Conservation (phyloP, 2,113 vertebrate species). For the Nanger granti region DNA sequence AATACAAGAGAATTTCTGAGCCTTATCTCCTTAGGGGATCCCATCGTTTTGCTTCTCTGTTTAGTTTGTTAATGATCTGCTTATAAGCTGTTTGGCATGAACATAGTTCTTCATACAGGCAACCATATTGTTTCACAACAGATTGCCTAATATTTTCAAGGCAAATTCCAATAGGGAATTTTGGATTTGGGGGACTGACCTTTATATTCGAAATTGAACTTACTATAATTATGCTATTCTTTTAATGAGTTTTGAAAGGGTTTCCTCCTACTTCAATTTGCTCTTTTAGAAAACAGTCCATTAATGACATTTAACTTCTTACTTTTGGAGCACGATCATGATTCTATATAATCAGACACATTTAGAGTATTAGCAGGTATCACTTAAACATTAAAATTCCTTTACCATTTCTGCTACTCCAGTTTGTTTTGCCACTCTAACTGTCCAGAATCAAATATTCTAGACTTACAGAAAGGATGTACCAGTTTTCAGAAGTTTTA, state of each 20-base stretch:
- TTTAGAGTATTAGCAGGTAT: background rate
- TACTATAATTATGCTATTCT: background rate
- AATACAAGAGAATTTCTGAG: slow-evolving; percentile 46
- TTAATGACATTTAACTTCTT: background rate
- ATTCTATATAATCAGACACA: background rate
- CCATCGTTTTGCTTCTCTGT: background rate
- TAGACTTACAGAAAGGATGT: background rate
- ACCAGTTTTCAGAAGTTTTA: background rate
- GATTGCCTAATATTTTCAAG: slow-evolving; percentile 40
- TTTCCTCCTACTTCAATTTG: background rate
- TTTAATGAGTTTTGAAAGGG: background rate
- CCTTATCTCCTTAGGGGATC: slow-evolving; percentile 40
- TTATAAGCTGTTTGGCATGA: slow-evolving; percentile 15
- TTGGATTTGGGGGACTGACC: slow-evolving; percentile 23
- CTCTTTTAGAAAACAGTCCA: background rate
- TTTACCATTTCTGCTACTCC: background rate
- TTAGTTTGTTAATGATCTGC: slow-evolving; percentile 2
- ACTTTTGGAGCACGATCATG: background rate
- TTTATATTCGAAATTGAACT: slow-evolving; percentile 25
- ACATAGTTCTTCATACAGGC: slow-evolving; percentile 17
- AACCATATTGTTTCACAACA: slow-evolving; percentile 28
- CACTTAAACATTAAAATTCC: background rate
- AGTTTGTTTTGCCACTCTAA: background rate
- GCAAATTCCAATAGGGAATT: slow-evolving; percentile 7
- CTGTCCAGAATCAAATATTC: background rate